phyloP scores from a whole-genome alignment of 2,888 invertebrate species.

The Augochlorella aurata region DNA sequence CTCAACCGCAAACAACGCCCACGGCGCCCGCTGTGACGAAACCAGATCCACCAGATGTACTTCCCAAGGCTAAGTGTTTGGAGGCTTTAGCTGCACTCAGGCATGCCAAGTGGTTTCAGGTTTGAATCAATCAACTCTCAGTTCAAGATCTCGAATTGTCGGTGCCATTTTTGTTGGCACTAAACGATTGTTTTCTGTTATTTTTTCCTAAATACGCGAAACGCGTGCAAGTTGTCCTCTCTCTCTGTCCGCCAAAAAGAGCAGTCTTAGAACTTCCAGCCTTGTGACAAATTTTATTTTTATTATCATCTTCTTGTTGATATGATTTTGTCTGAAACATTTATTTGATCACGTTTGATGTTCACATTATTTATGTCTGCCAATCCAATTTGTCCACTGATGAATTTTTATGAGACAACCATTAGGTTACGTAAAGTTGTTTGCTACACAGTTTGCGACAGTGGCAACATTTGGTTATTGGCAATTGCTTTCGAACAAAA shows the following conservation, averaged over 20 bases:
- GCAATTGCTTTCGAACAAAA: conserved; percentile 21
- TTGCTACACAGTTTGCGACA: conserved; percentile 39
- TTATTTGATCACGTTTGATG: conserved; percentile 76
- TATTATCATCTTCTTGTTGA: conserved; percentile 63
- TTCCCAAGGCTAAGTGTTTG: conserved; percentile 99
- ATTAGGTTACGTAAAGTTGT: not conserved
- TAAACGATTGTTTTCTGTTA: conserved; percentile 69
- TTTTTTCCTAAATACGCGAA: conserved; percentile 67
- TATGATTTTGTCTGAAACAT: conserved; percentile 69
- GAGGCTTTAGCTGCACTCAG: conserved; percentile 99
- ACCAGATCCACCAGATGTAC: conserved; percentile 92
- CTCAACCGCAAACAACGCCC: conserved; percentile 84
- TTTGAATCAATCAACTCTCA: conserved; percentile 84
- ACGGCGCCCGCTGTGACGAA: conserved; percentile 89
- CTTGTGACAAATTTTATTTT: conserved; percentile 76
- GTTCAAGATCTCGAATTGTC: conserved; percentile 75
- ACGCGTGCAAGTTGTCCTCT: conserved; percentile 77
- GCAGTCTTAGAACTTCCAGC: conserved; percentile 82
- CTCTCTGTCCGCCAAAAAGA: conserved; percentile 69
- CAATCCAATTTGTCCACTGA: conserved; percentile 63
- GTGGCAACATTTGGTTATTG: conserved; percentile 58
- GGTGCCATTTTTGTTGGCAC: conserved; percentile 61
- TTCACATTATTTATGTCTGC: conserved; percentile 36
- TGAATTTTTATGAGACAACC: not conserved
- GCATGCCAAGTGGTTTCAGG: conserved; percentile 99